Evolutionary conservation across 2,888 invertebrate species (phyloP).

Genomic region (Chironomus riparius): DNA sequence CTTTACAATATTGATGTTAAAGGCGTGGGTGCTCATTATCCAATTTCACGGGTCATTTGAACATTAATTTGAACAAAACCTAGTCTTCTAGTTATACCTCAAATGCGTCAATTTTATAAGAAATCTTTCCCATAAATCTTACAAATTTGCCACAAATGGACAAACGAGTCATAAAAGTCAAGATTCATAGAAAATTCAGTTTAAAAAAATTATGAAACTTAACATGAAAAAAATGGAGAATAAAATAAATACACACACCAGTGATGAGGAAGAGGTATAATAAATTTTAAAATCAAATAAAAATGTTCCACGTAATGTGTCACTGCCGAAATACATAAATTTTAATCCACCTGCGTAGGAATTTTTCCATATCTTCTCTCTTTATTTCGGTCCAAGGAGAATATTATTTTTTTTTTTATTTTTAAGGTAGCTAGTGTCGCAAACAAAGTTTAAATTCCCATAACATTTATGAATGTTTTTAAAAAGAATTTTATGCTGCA

Average conservation of each 20-base stretch:
- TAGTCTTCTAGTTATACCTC: too few species aligned
- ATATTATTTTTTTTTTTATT: not conserved
- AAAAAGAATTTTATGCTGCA: not conserved
- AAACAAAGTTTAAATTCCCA: not conserved
- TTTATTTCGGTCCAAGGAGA: not conserved
- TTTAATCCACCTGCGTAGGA: constrained; percentile 25
- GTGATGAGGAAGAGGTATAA: not conserved
- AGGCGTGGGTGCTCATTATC: too few species aligned
- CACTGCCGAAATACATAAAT: constrained; percentile 20
- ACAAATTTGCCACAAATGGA: too few species aligned
- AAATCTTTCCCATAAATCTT: too few species aligned
- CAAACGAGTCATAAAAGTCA: too few species aligned
- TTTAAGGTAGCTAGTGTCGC: not conserved
- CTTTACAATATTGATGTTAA: too few species aligned
- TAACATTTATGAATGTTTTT: not conserved
- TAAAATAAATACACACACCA: not conserved
- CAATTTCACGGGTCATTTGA: too few species aligned
- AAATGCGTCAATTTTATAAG: too few species aligned
- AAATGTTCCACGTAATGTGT: constrained; percentile 25
- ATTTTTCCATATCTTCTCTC: not conserved
- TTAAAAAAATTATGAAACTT: not conserved
- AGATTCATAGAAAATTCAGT: too few species aligned
- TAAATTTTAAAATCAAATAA: constrained; percentile 10
- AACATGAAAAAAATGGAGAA: not conserved
- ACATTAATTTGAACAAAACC: too few species aligned